Conservation (phyloP, 2,113 vertebrate genomes). For the Cardinalis cardinalis region DNA sequence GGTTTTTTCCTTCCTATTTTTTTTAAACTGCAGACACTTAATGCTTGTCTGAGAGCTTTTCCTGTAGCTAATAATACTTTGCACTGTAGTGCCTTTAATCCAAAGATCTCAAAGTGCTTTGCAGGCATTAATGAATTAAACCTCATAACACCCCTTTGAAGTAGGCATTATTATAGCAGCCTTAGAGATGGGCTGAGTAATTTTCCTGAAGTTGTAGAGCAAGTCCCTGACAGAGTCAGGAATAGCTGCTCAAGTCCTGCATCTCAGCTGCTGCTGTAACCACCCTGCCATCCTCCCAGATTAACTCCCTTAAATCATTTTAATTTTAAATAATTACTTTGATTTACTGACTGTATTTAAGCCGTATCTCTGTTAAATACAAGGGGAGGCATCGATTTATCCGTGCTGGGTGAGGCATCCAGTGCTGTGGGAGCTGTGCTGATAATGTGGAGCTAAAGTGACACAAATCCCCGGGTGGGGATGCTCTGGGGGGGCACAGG, state of each 20-base stretch:
- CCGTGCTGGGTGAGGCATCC: conserved; percentile 32
- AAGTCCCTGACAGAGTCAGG: conserved; percentile 48
- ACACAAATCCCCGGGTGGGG: conserved; percentile 49
- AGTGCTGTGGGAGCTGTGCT: background rate
- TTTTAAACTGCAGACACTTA: conserved; percentile 4
- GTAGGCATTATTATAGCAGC: conserved; percentile 58
- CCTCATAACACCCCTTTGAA: conserved; percentile 62
- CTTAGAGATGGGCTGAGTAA: conserved; percentile 48
- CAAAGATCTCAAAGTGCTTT: conserved; percentile 61
- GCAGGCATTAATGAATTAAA: conserved; percentile 63
- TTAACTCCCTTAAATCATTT: conserved; percentile 54
- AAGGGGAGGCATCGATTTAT: conserved; percentile 54
- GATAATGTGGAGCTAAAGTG: conserved; percentile 18
- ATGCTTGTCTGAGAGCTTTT: conserved; percentile 49
- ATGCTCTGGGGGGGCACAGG: background rate
- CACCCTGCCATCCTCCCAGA: background rate
- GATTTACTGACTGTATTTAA: conserved; percentile 61
- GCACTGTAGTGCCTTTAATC: conserved; percentile 54
- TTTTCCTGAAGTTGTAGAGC: conserved; percentile 51
- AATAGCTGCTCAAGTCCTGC: background rate
- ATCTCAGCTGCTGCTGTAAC: background rate
- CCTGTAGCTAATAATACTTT: conserved; percentile 50
- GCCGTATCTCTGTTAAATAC: conserved; percentile 46
- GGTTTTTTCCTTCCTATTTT: background rate
- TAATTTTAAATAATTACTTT: conserved; percentile 66